Evolutionary conservation across 2,113 vertebrate species (phyloP), one percentile per base, ranked within the genome.

Genomic region (Isichthys henryi): DNA sequence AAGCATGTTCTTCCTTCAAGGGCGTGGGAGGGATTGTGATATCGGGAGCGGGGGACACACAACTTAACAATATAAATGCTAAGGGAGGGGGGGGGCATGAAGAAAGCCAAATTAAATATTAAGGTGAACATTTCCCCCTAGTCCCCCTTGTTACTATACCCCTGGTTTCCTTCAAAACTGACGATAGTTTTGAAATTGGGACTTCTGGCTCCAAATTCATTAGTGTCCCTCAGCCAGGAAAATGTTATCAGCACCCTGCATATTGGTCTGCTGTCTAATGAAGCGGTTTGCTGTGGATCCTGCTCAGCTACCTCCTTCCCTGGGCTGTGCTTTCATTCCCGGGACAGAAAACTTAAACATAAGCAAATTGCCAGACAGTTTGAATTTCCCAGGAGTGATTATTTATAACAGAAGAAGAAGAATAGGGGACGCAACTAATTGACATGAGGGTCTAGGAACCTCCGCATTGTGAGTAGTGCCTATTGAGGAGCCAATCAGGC

Each of bases 191-290:
- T 70, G 10, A 70, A 70, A 31, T 3, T 13, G 27, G 62, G 27
- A 27, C n/a, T 66, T 66, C n/a, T 77, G 10, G 15, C 35, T 80
- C 5, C 74, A 80, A 35, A 39, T 80, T 80, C 35, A 80, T 80
- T 80, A 80, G 74, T 35, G 17, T 80, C 74, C 31, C 1, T 6
- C 31, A 39, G 35, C 74, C 17, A 43, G 74, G 31, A 80, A 7
- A 80, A 43, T 19, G 35, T 43, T 80, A 80, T 35, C 74, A 43
- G 74, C 74, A 39, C 5, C 74, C 74, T 8, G 17, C 74, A 35
- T n/a, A 35, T 56, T 53, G 84, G 58, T 19, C 13, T 86, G 83
- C 45, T 70, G 89, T 45, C 58, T 89, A 86, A 89, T 86, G 56
- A 86, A 84, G 89, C 56, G 52, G 83, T 27, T 89, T 53, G 83